Evolutionary conservation across 2,797 vertebrate species (phyloP).

Genomic region (Hippoglossus hippoglossus): DNA sequence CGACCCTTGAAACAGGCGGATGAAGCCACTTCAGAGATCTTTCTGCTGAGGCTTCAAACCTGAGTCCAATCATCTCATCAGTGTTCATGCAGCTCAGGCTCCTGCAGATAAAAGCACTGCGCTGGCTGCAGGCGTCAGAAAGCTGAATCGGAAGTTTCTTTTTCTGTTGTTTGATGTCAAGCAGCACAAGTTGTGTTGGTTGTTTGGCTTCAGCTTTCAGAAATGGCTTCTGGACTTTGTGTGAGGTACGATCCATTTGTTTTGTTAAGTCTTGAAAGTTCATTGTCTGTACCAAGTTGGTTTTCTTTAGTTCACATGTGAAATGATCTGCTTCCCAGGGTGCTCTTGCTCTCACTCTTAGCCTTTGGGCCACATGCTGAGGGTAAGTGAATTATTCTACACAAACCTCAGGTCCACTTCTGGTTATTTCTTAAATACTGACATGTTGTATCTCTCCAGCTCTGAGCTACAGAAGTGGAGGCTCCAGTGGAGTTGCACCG

Average conservation of each 20-base stretch:
- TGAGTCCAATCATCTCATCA: constrained; percentile 20
- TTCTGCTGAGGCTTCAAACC: background rate
- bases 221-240: too few relatives aligned
- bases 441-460: background rate
- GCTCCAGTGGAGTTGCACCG: background rate
- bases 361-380: background rate
- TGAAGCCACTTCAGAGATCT: background rate
- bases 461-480: constrained; percentile 2
- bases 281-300: rapidly evolving
- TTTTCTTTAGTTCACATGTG: background rate
- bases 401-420: background rate
- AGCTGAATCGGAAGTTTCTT: too few relatives aligned
- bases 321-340: background rate
- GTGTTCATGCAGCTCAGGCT: background rate
- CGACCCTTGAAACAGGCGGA: background rate
- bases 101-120: background rate
- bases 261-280: too few relatives aligned
- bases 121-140: rapidly evolving
- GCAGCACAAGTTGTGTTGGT: too few relatives aligned
- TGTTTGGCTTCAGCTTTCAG: too few relatives aligned
- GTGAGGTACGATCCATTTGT: rapidly evolving
- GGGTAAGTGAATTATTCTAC: constrained; percentile 6
- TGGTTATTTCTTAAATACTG: rapidly evolving
- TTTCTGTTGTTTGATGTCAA: too few relatives aligned
- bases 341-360: constrained; percentile 37